Base-by-base conservation (phyloP, 2,797 vertebrate species). In the Onychomys arenicola region DNA sequence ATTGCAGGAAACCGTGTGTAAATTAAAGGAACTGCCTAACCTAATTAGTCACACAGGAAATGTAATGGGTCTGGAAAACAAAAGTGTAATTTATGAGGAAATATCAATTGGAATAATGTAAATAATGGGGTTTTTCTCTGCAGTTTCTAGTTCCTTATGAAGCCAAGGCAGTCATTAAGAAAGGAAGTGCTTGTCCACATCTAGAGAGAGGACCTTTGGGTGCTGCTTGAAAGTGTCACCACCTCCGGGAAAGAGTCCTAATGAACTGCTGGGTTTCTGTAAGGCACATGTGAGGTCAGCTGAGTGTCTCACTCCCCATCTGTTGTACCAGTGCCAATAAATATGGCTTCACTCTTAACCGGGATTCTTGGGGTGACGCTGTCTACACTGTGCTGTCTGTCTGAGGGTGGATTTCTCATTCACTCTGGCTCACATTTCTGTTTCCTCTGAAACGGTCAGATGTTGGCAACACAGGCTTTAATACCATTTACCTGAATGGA, bases 41-140 rank as follows among this genome's bases (percentile, higher is more conserved):
- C 81, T 97, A 97, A 98, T 97, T 97, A 98, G 89, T 96, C 96
- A 96, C 96, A 96, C 96, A 97, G 97, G 97, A 97, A 97, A 97
- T 90, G 76, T 93, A 94, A 97, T 93, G 65, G 92, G 71, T 52
- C 95, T 97, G 93, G 89, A 97, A 98, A 96, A 97, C 96, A 97
- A 96, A 97, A 97, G 90, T 63, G 88, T 95, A 73, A 97, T 97
- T 94, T 96, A 95, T 92, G 94, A 97, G 95, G 97, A 97, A 96
- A 95, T 97, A 97, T 90, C 96, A 89, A 89, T 89, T 89, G 96
- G 86, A 97, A 97, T 97, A 94, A 97, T 91, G 94, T 96, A 97
- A 97, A 98, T 96, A 97, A 97, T 87, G 93, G 29, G 95, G 52
- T 43, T 93, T 94, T 93, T 94, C 89, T 86, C 88, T n/a, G 89